Evolutionary conservation across 2,113 vertebrate species (phyloP).

Genomic region (Lasiurus cinereus): DNA sequence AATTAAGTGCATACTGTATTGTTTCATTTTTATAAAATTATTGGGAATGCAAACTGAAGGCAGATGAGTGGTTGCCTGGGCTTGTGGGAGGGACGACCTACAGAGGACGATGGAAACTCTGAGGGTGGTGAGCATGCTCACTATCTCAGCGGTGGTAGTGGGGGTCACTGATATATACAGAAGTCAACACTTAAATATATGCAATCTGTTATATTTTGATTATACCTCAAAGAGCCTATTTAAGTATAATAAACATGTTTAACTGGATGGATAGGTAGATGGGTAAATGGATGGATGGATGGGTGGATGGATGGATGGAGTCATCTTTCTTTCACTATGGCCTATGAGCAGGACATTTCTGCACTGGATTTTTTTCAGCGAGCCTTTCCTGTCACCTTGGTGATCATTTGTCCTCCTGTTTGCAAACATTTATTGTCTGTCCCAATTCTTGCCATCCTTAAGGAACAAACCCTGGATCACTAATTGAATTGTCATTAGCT

Average conservation of each 20-base stretch:
- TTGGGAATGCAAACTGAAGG: background rate
- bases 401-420: background rate
- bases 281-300: background rate
- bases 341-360: background rate
- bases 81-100: background rate
- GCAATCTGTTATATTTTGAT: background rate
- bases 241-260: background rate
- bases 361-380: background rate
- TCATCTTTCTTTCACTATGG: background rate
- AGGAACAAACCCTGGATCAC: conserved; percentile 15
- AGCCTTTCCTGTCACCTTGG: background rate
- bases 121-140: background rate
- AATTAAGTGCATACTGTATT: background rate
- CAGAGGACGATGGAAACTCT: background rate
- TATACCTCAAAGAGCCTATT: background rate
- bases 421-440: background rate
- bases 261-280: background rate
- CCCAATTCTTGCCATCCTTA: background rate
- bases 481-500: conserved; percentile 35
- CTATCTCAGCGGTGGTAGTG: background rate
- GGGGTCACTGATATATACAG: background rate
- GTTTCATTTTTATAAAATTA: background rate
- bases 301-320: background rate
- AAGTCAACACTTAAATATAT: background rate
- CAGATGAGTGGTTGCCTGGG: background rate